A percentile compares a stretch with the other conserved stretches of the same genome.
phyloP scores from a whole-genome alignment of 2,888 invertebrate genomes.

The Rhyacophila evoluta region DNA sequence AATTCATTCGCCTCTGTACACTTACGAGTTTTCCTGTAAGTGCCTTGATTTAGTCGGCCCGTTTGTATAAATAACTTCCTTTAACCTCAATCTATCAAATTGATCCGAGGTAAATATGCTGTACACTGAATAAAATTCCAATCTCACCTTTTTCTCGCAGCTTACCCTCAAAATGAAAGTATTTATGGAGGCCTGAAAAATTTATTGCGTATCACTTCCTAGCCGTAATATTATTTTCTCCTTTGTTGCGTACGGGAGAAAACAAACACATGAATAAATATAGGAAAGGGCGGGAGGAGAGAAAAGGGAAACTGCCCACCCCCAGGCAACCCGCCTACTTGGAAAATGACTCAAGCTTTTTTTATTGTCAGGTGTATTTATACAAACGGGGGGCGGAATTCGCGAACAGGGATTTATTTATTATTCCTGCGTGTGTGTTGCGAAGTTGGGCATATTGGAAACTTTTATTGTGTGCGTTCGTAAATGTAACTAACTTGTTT shows the following conservation, averaged over 20 bases:
- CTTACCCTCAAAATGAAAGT: neutral
- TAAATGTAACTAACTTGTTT: too few species aligned
- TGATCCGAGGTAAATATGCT: too few species aligned
- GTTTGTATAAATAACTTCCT: too few species aligned
- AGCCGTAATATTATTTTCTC: neutral
- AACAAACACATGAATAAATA: slow-evolving; percentile 19
- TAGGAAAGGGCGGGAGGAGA: neutral
- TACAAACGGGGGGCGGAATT: neutral
- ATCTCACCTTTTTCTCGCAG: too few species aligned
- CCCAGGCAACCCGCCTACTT: too few species aligned
- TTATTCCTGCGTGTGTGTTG: neutral
- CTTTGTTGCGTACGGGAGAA: neutral
- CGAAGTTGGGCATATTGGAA: neutral
- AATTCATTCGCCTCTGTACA: too few species aligned
- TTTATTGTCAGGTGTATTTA: slow-evolving; percentile 24
- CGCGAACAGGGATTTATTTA: slow-evolving; percentile 6
- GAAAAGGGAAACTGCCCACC: neutral
- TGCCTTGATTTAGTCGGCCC: too few species aligned
- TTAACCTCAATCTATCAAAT: too few species aligned
- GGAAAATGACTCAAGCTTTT: neutral
- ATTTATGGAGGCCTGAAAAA: neutral
- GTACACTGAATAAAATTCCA: too few species aligned
- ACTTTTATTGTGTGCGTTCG: too few species aligned
- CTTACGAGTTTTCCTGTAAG: too few species aligned
- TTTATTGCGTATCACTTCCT: slow-evolving; percentile 8